Evolutionary conservation across 2,113 vertebrate species (phyloP), one percentile per base, ranked within the genome.

Genomic region (Chrysochloris asiatica): DNA sequence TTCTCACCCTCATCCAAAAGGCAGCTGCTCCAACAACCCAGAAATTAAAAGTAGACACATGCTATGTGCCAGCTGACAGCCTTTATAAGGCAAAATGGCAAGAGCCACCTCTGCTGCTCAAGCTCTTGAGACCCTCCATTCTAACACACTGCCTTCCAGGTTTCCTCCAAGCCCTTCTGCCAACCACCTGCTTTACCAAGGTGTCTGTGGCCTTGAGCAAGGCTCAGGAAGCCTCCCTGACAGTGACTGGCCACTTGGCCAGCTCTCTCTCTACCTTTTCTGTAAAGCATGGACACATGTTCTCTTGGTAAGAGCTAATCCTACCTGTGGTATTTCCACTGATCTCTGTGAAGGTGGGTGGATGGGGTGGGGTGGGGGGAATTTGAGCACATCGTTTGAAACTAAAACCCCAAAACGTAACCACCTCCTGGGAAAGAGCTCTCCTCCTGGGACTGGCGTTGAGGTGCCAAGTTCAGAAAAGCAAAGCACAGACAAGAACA

Each of bases 41-140:
- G 6, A 84, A 88, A 56, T 73, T 19, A 24, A 65, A 86, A 85
- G 56, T 0, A 0, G 26, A 83, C 13, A 0, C 54, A 6, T 0
- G 33, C 78, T 81, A 22, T 0, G 6, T 0, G 2, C 89, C 92
- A 83, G 85, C 77, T 82, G 89, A 89, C 89, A 87, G 78, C 30
- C 88, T 63, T 75, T 47, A n/a, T 5, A 6, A 82, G 71, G 86
- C 88, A 85, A 82, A 76, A 86, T 26, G 47, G 90, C 78, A 84
- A 91, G 82, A n/a, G 75, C 72, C 48, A 36, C 8, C 0, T 10
- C 79, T 17, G 47, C n/a, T 14, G 12, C 41, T 0, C 4, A 2
- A 12, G 30, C 8, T 22, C 73, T 22, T 6, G 67, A 73, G 79
- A 24, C 22, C 45, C 52, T 48, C 4, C 0, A 0, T 43, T 5